These are phyloP conservation scores for Malacosoma neustria DNA, from an alignment of 2,888 invertebrate species.

Conservation along the genomic window DNA sequence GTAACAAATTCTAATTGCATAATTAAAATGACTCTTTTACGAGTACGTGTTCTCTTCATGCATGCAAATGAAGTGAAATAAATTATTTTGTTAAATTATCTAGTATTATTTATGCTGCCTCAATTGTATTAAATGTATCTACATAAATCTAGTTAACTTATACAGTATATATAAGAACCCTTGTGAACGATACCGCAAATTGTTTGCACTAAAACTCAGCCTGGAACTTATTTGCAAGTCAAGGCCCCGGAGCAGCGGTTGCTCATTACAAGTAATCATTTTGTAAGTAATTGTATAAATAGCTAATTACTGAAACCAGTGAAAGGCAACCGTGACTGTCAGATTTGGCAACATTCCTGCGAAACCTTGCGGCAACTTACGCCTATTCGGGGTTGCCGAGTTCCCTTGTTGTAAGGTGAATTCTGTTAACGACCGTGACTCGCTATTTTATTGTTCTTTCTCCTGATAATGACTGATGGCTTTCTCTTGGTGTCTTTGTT, in stretches of 20 bases:
- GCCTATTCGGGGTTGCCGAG: constrained; percentile 27
- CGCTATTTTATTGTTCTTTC: constrained; percentile 60
- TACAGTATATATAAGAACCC: too few species aligned
- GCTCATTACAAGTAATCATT: constrained; percentile 17
- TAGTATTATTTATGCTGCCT: too few species aligned
- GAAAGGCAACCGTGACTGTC: constrained; percentile 31
- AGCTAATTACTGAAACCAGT: constrained; percentile 32
- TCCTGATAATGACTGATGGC: constrained; percentile 68
- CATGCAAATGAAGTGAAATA: too few species aligned
- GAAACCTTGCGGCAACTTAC: constrained; percentile 27
- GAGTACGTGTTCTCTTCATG: too few species aligned
- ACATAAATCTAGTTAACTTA: too few species aligned
- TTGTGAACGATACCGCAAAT: neutral
- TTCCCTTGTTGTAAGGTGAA: constrained; percentile 44
- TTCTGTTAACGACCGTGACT: constrained; percentile 65
- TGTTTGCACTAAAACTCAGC: neutral
- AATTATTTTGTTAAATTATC: too few species aligned
- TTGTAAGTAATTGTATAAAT: constrained; percentile 27
- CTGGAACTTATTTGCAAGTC: constrained; percentile 2
- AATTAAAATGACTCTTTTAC: too few species aligned
- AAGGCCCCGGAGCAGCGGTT: constrained; percentile 7
- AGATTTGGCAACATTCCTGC: constrained; percentile 40
- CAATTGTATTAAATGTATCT: too few species aligned
- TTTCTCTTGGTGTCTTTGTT: constrained; percentile 64
- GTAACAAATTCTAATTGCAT: too few species aligned